Evolutionary conservation across 2,797 vertebrate species (phyloP).

Genomic region (Halcyon chelicuti): DNA sequence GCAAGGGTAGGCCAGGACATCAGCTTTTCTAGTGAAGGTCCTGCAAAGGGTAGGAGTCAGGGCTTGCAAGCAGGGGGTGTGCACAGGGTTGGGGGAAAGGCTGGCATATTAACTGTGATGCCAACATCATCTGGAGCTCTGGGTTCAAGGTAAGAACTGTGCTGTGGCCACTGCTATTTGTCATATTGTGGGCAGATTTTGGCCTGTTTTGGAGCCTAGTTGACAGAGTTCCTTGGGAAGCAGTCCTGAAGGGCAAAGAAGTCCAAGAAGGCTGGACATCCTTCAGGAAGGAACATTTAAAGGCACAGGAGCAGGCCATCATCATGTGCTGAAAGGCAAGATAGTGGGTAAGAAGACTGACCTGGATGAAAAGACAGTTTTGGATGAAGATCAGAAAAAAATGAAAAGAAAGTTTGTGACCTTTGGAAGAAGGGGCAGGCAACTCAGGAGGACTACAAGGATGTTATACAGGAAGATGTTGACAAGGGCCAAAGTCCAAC

Average conservation of each 20-base stretch:
- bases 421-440: background rate
- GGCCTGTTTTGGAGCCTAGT: background rate
- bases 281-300: background rate
- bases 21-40: background rate
- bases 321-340: background rate
- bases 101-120: background rate
- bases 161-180: background rate
- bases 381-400: background rate
- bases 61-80: fast-evolving
- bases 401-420: background rate
- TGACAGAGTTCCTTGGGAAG: background rate
- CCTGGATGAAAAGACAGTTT: background rate
- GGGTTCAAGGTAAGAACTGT: background rate
- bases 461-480: background rate
- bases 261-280: background rate
- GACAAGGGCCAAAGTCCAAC: background rate
- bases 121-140: background rate
- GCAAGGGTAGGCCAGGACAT: background rate
- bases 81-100: fast-evolving
- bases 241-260: background rate
- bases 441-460: background rate
- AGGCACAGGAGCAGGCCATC: background rate
- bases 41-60: background rate
- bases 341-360: background rate
- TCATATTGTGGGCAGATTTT: background rate